Evolutionary conservation across 1,140 invertebrate species (phyloP).

Genomic region (Drosophila pruinosa): DNA sequence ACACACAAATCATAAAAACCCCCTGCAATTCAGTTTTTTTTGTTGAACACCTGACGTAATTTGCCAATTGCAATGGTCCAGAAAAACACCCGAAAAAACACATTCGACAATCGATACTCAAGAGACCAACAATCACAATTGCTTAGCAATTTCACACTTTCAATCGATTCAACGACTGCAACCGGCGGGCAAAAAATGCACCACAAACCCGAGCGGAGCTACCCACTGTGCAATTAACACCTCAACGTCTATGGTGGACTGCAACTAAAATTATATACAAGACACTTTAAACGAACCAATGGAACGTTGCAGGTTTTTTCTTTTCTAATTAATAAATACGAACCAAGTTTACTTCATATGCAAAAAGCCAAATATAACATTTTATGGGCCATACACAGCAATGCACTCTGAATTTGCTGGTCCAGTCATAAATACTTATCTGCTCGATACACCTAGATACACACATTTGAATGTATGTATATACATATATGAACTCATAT

Average conservation of each 20-base stretch:
- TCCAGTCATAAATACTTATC: constrained; percentile 50
- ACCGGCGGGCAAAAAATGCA: constrained; percentile 50
- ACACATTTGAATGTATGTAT: no score
- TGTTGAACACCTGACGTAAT: constrained; percentile 70
- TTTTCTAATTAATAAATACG: constrained; percentile 74
- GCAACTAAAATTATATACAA: constrained; percentile 62
- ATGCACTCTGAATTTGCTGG: constrained; percentile 70
- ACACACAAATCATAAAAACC: constrained; percentile 71
- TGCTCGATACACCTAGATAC: background rate
- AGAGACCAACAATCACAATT: constrained; percentile 66
- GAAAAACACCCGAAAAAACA: constrained; percentile 42
- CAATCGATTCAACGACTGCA: constrained; percentile 54
- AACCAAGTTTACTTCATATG: constrained; percentile 29
- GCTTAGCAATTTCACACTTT: constrained; percentile 80
- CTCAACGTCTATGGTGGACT: constrained; percentile 45
- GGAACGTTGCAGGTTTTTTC: constrained; percentile 28
- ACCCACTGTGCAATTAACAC: constrained; percentile 79
- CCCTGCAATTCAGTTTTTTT: constrained; percentile 6
- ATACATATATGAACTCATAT: background rate
- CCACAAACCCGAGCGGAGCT: constrained; percentile 17
- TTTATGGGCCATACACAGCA: constrained; percentile 63
- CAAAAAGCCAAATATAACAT: constrained; percentile 63
- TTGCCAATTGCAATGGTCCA: constrained; percentile 57
- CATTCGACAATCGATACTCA: constrained; percentile 26
- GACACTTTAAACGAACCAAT: constrained; percentile 47